phyloP scores from a whole-genome alignment of 2,113 vertebrate species.

The Aptenodytes patagonicus region DNA sequence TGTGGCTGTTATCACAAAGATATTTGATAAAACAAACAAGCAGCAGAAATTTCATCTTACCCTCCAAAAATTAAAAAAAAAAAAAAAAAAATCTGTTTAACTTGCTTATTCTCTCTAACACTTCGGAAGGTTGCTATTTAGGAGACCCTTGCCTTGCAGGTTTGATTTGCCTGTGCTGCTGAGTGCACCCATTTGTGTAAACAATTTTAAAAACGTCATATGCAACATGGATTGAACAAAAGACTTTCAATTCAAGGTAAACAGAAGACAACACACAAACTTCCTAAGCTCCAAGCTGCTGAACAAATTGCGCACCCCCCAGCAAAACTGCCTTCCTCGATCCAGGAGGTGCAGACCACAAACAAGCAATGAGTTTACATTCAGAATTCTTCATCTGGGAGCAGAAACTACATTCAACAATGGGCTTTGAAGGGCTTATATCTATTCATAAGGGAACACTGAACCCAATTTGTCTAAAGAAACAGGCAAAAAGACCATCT shows the following conservation, averaged over 20 bases:
- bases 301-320: neutral
- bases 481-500: slow-evolving; percentile 61
- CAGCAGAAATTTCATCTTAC: neutral
- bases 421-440: slow-evolving; percentile 8
- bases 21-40: neutral
- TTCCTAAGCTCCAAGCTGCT: neutral
- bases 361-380: slow-evolving; percentile 27
- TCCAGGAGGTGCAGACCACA: neutral
- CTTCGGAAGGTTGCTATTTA: neutral
- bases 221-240: neutral
- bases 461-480: slow-evolving; percentile 33
- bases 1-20: neutral
- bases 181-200: neutral
- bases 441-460: slow-evolving; percentile 28
- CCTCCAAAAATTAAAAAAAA: neutral
- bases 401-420: slow-evolving; percentile 32
- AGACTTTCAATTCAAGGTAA: neutral
- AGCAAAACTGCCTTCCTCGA: neutral
- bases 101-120: neutral
- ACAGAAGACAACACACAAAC: neutral
- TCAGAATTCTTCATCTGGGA: slow-evolving; percentile 18
- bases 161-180: neutral
- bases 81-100: neutral
- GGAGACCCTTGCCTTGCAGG: neutral
- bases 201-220: neutral